Evolutionary conservation across 1,140 invertebrate species (phyloP), one percentile per base, ranked within the genome.

Genomic region (Scaptomyza pallida): DNA sequence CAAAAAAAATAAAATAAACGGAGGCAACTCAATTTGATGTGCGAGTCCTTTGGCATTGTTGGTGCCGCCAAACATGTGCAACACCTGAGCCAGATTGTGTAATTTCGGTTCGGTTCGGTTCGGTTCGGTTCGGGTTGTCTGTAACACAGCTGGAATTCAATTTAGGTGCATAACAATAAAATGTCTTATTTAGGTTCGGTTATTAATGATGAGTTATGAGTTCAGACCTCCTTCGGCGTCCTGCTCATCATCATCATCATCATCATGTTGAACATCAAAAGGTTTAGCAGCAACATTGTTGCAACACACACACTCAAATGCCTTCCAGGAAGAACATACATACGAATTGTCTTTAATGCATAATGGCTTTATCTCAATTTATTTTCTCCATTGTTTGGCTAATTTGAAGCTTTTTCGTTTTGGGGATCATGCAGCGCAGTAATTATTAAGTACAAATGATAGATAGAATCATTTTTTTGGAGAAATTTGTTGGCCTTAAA

Each of bases 191-290:
- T 86, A 88, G 83, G 63, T 76, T 89, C 78, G 78, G 83, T 89
- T 89, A 88, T 89, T 89, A 88, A 89, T 88, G 83, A 88, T 88
- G 83, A 88, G 78, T 88, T 88, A 88, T 82, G 82, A 73, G 81
- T 86, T 86, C 81, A 67, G 76, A 82, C 71, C 83, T 75, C 70
- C 81, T 81, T 78, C 51, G 70, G 70, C 26, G 81, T 73, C 56
- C 63, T 64, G 33, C 33, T 30, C 43, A 37, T 16, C 35, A 72
- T 69, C 62, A 63, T 62, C 62, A 73, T 56, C 73, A 62, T 57
- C 62, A 33, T 21, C 13, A 45, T 52, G 40, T n/a, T 30, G 19
- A 23, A 19, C 54, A 57, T 48, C 51, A 56, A 21, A 47, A 17
- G 35, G n/a, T 12, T 0, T 8, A 30, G 26, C 19, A 48, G 59